phyloP scores from a whole-genome alignment of 2,113 vertebrate species.

The Notothenia rossii region DNA sequence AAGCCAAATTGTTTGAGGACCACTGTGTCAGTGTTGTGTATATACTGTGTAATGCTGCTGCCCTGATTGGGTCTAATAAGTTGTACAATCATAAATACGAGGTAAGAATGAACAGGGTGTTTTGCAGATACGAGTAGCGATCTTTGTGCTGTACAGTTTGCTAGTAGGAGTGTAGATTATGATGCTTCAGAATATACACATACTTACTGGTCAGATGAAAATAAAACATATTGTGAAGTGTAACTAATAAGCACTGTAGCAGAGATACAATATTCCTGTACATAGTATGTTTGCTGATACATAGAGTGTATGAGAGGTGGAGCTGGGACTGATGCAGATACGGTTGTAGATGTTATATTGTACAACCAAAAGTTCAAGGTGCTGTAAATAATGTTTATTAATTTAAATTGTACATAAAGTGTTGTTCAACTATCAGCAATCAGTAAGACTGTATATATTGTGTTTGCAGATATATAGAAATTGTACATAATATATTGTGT shows the following conservation, averaged over 20 bases:
- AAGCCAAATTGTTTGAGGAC: conserved; percentile 43
- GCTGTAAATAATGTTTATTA: conserved; percentile 69
- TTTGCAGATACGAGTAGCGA: conserved; percentile 47
- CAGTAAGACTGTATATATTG: conserved; percentile 63
- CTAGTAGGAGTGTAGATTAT: conserved; percentile 43
- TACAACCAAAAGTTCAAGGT: conserved; percentile 2
- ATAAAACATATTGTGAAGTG: conserved; percentile 30
- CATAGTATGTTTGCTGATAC: conserved; percentile 30
- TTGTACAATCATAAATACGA: conserved; percentile 45
- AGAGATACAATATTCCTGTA: conserved; percentile 26
- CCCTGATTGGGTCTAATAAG: conserved; percentile 46
- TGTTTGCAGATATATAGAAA: conserved; percentile 60
- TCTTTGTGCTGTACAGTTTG: conserved; percentile 42
- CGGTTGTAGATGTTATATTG: conserved; percentile 40
- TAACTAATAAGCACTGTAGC: conserved; percentile 38
- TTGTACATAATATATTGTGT: conserved; percentile 69
- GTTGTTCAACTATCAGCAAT: conserved; percentile 5
- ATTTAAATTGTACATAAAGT: conserved; percentile 57
- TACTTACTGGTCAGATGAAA: conserved; percentile 25
- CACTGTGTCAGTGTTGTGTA: conserved; percentile 55
- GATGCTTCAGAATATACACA: conserved; percentile 8
- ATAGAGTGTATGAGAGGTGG: conserved; percentile 17
- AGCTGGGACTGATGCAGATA: conserved; percentile 32
- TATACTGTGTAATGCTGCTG: conserved; percentile 49
- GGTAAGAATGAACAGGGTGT: conserved; percentile 43